These are phyloP conservation scores for Ennomos erosarius DNA, from an alignment of 2,888 invertebrate species.

Conservation along the genomic window DNA sequence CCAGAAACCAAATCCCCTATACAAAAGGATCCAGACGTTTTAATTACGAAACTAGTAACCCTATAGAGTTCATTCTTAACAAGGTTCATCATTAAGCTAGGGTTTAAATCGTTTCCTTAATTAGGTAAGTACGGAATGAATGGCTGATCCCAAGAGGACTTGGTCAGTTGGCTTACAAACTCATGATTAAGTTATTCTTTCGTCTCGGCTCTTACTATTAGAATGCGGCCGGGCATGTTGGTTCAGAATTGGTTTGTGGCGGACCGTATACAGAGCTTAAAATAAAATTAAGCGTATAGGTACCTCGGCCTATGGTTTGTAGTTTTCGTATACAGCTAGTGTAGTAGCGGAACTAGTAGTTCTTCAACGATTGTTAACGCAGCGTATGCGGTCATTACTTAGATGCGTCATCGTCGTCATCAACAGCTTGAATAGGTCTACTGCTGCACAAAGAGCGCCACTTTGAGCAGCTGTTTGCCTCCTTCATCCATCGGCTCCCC, in stretches of 20 bases:
- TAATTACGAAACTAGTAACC: conserved; percentile 12
- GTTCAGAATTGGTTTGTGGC: background rate
- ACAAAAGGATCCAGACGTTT: conserved; percentile 11
- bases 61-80: conserved; percentile 20
- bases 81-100: conserved; percentile 16
- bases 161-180: conserved; percentile 18
- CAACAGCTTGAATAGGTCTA: no score
- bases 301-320: no score
- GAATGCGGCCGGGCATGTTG: conserved; percentile 1
- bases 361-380: no score
- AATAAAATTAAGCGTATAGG: background rate
- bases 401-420: no score
- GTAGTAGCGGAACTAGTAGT: no score
- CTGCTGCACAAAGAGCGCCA: no score
- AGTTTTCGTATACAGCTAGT: no score
- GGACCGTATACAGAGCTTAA: background rate
- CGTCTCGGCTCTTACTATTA: conserved; percentile 5
- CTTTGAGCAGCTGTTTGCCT: no score
- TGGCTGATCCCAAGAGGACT: conserved; percentile 17
- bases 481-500: no score
- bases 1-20: background rate
- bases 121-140: conserved; percentile 33
- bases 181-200: conserved; percentile 5
- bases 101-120: conserved; percentile 27
- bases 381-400: no score